A percentile compares a stretch with the other conserved stretches of the same genome.
These are phyloP conservation scores for Erpornis zantholeuca DNA, from an alignment of 2,113 vertebrate species.

Conservation along the genomic window DNA sequence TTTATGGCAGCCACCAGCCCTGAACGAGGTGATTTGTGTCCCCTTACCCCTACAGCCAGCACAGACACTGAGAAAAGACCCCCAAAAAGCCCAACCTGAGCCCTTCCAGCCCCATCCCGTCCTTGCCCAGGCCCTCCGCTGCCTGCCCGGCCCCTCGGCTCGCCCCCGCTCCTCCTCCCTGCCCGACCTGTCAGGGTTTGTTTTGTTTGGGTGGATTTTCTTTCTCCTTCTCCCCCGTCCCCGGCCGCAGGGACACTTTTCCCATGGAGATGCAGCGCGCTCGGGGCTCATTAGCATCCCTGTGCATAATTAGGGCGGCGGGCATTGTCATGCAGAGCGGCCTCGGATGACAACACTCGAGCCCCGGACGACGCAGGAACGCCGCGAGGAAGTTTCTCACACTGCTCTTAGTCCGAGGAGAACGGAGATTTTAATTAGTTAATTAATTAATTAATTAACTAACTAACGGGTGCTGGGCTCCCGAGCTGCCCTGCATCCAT, in stretches of 20 bases:
- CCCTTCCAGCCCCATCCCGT: neutral
- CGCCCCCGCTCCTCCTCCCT: neutral
- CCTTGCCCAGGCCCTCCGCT: neutral
- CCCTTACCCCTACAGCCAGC: accelerated
- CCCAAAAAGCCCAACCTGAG: neutral
- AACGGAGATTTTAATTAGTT: conserved; percentile 67
- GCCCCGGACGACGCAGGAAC: conserved; percentile 73
- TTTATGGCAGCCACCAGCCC: accelerated
- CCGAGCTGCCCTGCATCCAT: neutral
- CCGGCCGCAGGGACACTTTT: conserved; percentile 63
- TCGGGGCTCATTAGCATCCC: conserved; percentile 74
- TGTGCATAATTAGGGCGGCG: conserved; percentile 73
- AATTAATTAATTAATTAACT: conserved; percentile 72
- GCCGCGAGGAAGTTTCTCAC: conserved; percentile 77
- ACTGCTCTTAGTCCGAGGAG: conserved; percentile 69
- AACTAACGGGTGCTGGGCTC: conserved; percentile 27
- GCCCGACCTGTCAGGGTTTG: conserved; percentile 35
- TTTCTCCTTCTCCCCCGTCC: neutral
- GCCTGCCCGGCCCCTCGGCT: neutral
- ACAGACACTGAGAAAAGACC: neutral
- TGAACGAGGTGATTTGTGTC: accelerated
- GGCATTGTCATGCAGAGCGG: conserved; percentile 80
- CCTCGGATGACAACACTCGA: conserved; percentile 76
- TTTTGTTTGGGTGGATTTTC: conserved; percentile 62
- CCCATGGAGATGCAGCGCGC: conserved; percentile 66